These are phyloP conservation scores for Ramazzottius varieornatus DNA, from an alignment of 2,888 invertebrate genomes.

Conservation along the genomic window DNA sequence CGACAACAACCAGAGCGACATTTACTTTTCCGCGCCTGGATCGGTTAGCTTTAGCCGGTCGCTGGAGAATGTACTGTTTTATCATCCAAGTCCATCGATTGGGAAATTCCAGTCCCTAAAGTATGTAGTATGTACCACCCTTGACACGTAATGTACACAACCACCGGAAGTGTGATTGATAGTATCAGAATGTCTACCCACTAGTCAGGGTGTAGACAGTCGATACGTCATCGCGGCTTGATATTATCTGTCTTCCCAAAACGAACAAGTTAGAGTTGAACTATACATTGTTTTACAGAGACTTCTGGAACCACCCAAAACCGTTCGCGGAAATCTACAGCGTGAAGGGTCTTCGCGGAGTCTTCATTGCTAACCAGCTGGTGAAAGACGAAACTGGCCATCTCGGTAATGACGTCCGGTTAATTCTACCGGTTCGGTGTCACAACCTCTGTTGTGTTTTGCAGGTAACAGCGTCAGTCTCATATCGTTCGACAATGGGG, in stretches of 20 bases:
- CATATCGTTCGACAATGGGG: not conserved
- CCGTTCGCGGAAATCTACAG: constrained; percentile 63
- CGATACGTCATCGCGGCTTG: too few relatives aligned
- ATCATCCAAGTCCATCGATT: not conserved
- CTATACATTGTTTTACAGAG: too few relatives aligned
- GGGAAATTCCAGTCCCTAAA: not conserved
- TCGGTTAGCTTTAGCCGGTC: not conserved
- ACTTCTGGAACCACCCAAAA: constrained; percentile 17
- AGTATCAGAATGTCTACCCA: too few relatives aligned
- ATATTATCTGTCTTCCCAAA: too few relatives aligned
- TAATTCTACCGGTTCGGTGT: too few relatives aligned
- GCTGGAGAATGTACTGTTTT: not conserved
- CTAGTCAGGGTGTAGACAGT: too few relatives aligned
- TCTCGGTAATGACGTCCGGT: too few relatives aligned
- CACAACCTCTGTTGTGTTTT: too few relatives aligned
- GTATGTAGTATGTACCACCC: too few relatives aligned
- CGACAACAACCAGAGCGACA: not conserved
- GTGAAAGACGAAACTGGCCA: constrained; percentile 6
- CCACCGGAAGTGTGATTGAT: too few relatives aligned
- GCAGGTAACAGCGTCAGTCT: not conserved
- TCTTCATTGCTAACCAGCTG: constrained; percentile 62
- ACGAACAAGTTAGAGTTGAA: too few relatives aligned
- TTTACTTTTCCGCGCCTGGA: not conserved
- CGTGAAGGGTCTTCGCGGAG: constrained; percentile 56
- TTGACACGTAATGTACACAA: too few relatives aligned